A percentile compares a stretch with the other conserved stretches of the same genome.
These are phyloP conservation scores for Ganaspis brasiliensis DNA, from an alignment of 2,888 invertebrate genomes.

Conservation along the genomic window DNA sequence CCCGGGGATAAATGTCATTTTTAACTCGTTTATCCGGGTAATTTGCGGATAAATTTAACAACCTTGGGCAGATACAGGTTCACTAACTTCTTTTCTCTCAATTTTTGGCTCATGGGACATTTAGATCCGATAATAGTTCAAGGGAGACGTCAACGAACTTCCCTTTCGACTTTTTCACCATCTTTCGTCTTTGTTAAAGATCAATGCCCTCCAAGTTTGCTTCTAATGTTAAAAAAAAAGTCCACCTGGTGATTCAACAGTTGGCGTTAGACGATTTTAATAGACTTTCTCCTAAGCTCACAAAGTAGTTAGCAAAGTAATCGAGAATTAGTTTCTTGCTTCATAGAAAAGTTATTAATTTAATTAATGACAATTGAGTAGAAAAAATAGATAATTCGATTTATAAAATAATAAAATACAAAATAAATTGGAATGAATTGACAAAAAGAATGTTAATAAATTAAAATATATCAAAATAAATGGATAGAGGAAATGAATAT, in stretches of 20 bases:
- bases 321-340: no score
- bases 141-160: conserved; percentile 16
- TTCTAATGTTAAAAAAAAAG: background rate
- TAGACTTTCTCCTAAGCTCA: no score
- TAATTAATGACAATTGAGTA: no score
- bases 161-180: background rate
- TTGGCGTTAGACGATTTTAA: background rate
- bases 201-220: background rate
- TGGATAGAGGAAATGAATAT: no score
- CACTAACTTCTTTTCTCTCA: background rate
- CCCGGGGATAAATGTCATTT: background rate
- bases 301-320: no score
- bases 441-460: no score
- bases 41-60: background rate
- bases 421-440: no score
- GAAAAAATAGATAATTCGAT: no score
- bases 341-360: no score
- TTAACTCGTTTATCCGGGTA: background rate
- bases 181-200: background rate
- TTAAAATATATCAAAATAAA: no score
- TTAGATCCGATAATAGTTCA: background rate
- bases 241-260: background rate
- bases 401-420: no score
- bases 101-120: conserved; percentile 8
- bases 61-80: background rate